Percentiles rank a stretch among this genome's conserved stretches.
Conservation (phyloP, 2,888 invertebrate genomes). For the Scrobipalpa atriplicella region DNA sequence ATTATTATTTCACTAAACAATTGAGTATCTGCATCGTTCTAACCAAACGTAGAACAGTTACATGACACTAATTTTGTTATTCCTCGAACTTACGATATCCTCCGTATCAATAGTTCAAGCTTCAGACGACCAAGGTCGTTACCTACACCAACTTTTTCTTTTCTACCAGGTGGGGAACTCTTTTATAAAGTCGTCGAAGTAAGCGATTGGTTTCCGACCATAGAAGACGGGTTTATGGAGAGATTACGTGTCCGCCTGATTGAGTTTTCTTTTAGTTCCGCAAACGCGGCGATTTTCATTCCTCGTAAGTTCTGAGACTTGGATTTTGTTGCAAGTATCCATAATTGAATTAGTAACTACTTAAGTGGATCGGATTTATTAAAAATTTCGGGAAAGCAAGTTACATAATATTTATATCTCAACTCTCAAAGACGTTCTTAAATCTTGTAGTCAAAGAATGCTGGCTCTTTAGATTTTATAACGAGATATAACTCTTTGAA, state of each 20-base stretch:
- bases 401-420: slow-evolving; percentile 6
- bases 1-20: too few species aligned
- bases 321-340: too few species aligned
- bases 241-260: neutral
- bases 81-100: too few species aligned
- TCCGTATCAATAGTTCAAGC: too few species aligned
- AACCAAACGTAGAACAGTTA: too few species aligned
- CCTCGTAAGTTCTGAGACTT: too few species aligned
- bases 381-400: neutral
- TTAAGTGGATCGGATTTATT: too few species aligned
- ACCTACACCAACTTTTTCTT: slow-evolving; percentile 37
- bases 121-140: slow-evolving; percentile 43
- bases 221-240: neutral
- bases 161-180: slow-evolving; percentile 32
- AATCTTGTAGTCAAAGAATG: neutral
- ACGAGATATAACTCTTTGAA: slow-evolving; percentile 18
- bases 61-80: too few species aligned
- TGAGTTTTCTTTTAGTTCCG: neutral
- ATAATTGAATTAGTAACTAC: too few species aligned
- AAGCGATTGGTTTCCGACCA: neutral
- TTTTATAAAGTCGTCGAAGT: slow-evolving; percentile 34
- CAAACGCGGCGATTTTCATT: too few species aligned
- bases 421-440: too few species aligned
- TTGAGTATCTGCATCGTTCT: too few species aligned
- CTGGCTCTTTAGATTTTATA: slow-evolving; percentile 20